Evolutionary conservation across 2,797 vertebrate genomes (phyloP).

Genomic region (Alauda arvensis): DNA sequence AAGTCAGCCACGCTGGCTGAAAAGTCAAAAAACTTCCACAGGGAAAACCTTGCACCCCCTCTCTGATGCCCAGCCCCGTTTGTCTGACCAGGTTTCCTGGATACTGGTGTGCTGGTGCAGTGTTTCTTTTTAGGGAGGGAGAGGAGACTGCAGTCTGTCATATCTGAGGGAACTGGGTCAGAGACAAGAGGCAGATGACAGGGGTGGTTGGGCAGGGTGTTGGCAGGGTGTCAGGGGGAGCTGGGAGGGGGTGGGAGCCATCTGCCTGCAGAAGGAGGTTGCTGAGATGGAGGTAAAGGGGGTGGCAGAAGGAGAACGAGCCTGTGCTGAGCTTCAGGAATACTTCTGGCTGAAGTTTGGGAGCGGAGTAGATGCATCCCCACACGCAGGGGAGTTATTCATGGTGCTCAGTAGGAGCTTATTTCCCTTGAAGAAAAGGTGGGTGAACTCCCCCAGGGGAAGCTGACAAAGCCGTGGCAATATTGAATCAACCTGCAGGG

Average conservation of each 20-base stretch:
- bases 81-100: neutral
- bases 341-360: neutral
- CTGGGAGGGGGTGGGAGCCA: slow-evolving; percentile 43
- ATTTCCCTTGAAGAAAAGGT: neutral
- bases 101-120: neutral
- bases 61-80: neutral
- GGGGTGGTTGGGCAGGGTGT: slow-evolving; percentile 26
- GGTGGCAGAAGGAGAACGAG: slow-evolving; percentile 24
- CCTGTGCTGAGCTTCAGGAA: neutral
- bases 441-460: neutral
- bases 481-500: neutral
- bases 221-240: slow-evolving; percentile 49
- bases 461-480: neutral
- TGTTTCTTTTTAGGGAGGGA: slow-evolving; percentile 25
- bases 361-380: neutral
- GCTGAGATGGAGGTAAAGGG: slow-evolving; percentile 7
- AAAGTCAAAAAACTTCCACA: neutral
- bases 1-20: neutral
- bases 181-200: slow-evolving; percentile 36
- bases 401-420: neutral
- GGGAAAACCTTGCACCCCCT: neutral
- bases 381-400: neutral
- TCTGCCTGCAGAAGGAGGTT: slow-evolving; percentile 41
- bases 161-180: slow-evolving; percentile 43
- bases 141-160: slow-evolving; percentile 36